Evolutionary conservation across 2,888 invertebrate species (phyloP), one percentile per base, ranked within the genome.

Genomic region (Mesorhabditis spiculigera): DNA sequence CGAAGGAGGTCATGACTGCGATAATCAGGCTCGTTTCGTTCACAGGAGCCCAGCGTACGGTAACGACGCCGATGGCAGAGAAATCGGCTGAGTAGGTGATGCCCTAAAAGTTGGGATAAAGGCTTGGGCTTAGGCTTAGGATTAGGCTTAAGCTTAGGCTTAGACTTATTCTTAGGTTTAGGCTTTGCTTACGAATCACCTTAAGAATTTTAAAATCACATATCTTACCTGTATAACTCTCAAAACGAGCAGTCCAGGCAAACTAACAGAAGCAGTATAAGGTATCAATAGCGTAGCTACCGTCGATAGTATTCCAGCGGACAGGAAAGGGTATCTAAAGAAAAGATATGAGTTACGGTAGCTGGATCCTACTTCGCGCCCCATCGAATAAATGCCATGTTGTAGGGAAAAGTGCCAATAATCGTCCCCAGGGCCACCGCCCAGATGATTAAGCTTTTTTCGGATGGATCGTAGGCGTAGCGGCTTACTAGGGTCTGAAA

Each of bases 401-500:
- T 81, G 68, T 81, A 76, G 13, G 82, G 82, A 66, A 80, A 78
- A 5, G 81, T 81, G 8, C 80, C 81, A 5, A 82, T 65, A 65
- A 82, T 78, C 5, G 79, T 78, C 6, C 81, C 82, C 13, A 76
- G 72, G 10, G 81, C 81, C 3, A 81, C 80, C 5, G 81, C 77
- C 81, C 81, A 82, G 45, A 80, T 75, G 43, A 81, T 78, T 3
- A 70, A 61, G 44, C 76, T 73, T 68, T 81, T 81, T 64, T 81
- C 75, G 3, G 75, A 75, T 4, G 78, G 73, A 5, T 75, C 71
- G 68, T 81, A 81, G 66, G 77, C 77, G 66, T 77, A 81, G 16
- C 75, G 68, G 61, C 75, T 75, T 44, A 74, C 69, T 8, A 68
- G 65, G 16, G 79, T 78, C 79, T 79, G 71, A 71, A 77, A 73